Evolutionary conservation across 2,113 vertebrate species (phyloP), one percentile per base, ranked within the genome.

Genomic region (Astur gentilis): DNA sequence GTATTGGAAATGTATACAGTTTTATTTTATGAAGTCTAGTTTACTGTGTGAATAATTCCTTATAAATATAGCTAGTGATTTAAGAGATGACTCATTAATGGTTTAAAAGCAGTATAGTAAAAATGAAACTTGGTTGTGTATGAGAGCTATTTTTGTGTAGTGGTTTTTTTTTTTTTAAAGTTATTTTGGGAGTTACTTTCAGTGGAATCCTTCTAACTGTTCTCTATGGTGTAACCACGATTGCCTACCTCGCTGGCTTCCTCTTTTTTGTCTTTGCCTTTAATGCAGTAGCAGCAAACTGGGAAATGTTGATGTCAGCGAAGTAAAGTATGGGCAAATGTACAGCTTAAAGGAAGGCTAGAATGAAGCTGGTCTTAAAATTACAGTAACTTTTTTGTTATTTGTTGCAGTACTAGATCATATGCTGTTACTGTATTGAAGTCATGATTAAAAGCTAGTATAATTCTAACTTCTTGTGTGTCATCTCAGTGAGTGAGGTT

Each of bases 11-110:
- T 44, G 13, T 82, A 72, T 57, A 69, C 8, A 10, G 26, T 80
- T 94, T 49, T 16, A 42, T 82, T 91, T 87, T 73, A 66, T 77
- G 61, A 84, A 85, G 70, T 58, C 49, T 87, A 54, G 81, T 88
- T 96, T 89, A 90, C 62, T 83, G 66, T 77, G 65, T 86, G 89
- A 93, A 93, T 95, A 94, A 94, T 95, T 85, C n/a, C 58, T 85
- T 95, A 90, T 85, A 97, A 95, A 93, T 92, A 87, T 91, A 95
- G 84, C 82, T 62, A 47, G 75, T 94, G 94, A 97, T 95, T 96
- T 92, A 90, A 96, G 84, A 67, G 91, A 83, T 97, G 96, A 96
- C 54, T 97, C 93, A 97, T 94, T 95, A 97, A 96, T 96, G 66
- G 42, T 70, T 94, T 95, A 95, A 97, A 93, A 89, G 89, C 57